Conservation (phyloP, 2,113 vertebrate species). For the Plecotus auritus region DNA sequence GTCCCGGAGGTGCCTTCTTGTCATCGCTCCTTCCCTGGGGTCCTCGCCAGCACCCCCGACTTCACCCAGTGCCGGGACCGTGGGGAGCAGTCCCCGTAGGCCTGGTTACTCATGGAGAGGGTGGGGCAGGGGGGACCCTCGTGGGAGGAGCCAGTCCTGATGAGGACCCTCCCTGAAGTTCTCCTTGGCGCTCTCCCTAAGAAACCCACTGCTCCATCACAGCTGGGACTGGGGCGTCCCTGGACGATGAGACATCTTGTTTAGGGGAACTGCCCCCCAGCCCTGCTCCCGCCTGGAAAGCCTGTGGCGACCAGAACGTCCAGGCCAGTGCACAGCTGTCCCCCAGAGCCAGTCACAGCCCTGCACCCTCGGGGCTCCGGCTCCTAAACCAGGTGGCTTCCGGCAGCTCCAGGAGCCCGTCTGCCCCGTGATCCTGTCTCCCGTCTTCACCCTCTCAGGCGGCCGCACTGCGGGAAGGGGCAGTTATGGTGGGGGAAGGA, state of each 20-base stretch:
- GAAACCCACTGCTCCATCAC: accelerated
- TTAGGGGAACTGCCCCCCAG: background rate
- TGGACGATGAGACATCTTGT: background rate
- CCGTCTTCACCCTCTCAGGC: accelerated
- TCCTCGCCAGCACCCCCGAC: accelerated
- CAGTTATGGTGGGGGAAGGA: accelerated
- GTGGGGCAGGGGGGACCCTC: accelerated
- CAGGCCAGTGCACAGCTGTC: background rate
- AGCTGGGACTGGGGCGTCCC: background rate
- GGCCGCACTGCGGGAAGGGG: too few species aligned
- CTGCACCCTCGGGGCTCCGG: background rate
- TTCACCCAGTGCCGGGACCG: accelerated
- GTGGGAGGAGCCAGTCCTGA: accelerated
- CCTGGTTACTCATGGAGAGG: accelerated
- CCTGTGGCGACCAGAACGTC: background rate
- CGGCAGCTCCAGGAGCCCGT: accelerated
- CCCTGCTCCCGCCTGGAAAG: background rate
- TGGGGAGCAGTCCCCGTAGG: accelerated
- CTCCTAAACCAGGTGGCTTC: accelerated
- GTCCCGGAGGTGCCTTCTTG: accelerated
- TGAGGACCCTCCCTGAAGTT: accelerated
- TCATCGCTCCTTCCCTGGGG: background rate
- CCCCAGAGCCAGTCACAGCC: background rate
- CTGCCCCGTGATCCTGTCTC: accelerated
- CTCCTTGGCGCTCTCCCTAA: background rate